Base-by-base conservation (phyloP, 1,140 invertebrate genomes). In the Adelges cooleyi region DNA sequence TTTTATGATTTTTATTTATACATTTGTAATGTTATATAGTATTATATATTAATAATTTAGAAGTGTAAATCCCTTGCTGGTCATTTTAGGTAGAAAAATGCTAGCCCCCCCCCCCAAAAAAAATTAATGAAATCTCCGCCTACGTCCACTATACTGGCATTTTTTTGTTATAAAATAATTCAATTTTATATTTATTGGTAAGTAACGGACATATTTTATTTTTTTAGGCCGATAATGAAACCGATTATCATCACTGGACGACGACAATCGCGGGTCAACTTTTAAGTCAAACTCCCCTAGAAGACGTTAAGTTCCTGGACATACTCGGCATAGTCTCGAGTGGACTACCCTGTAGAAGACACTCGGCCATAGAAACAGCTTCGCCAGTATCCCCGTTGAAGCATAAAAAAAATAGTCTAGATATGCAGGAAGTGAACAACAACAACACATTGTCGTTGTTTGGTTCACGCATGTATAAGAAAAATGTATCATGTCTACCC, bases 221-320 rank as follows among this genome's bases (percentile, higher is more conserved):
- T n/a, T 74, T 77, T 17, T 72, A 84, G 82, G 79, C 79, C 9
- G 75, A 77, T 56, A 79, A 74, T 4, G 78, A 82, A 66, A 74
- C 75, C 10, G 75, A 78, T 22, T 84, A 82, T 70, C 80, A 80
- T 73, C 75, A 80, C 2, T 84, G 82, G 81, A 80, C 82, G 17
- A 79, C 80, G 66, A 78, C 80, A 1, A 77, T 84, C 33, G 81
- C 81, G 0, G 79, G 81, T 0, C 81, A 84, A 71, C 73, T 84
- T 3, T 78, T 84, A 25, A 75, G 80, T 1, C 82, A 84, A 69
- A 84, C 82, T 3, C 81, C 82, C 3, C 75, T 84, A n/a, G 79
- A 81, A 6, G 76, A 79, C 1, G 73, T 79, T n/a, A 74, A 75
- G 62, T 79, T 77, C 68, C 68, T 78, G 53, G 77, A 79, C 56